Percentiles rank a stretch among this genome's conserved stretches.
These are phyloP conservation scores for Ophiothrix spiculata DNA, from an alignment of 35 echinoderm and acorn worm species.

Conservation along the genomic window DNA sequence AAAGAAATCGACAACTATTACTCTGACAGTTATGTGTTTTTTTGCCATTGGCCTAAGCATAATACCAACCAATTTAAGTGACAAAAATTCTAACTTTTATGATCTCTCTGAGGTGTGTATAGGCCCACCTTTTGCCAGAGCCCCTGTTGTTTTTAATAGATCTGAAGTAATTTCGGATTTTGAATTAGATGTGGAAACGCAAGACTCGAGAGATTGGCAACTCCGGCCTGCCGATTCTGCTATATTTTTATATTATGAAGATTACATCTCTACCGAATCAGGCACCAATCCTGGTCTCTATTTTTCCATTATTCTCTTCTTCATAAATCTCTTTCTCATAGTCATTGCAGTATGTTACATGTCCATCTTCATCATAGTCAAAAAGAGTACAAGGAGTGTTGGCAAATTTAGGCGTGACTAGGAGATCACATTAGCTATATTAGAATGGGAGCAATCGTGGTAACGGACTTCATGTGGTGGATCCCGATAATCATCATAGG, in stretches of 20 bases:
- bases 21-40: not conserved
- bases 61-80: conserved; percentile 7
- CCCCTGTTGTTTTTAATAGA: not conserved
- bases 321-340: conserved; percentile 52
- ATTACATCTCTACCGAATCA: not conserved
- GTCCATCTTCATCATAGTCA: conserved; percentile 57
- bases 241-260: not conserved
- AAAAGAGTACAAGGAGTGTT: not conserved
- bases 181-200: not conserved
- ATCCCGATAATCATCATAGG: conserved; percentile 59
- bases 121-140: conserved; percentile 21
- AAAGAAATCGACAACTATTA: not conserved
- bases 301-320: conserved; percentile 57
- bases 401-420: not conserved
- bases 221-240: too few relatives aligned
- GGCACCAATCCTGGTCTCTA: conserved; percentile 1
- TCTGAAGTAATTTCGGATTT: not conserved
- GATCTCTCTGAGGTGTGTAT: conserved; percentile 32
- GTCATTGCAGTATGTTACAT: conserved; percentile 55
- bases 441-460: conserved; percentile 52
- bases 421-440: conserved; percentile 54
- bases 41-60: not conserved
- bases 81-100: conserved; percentile 17
- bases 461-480: conserved; percentile 51
- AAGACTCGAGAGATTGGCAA: not conserved